These are phyloP conservation scores for Apodemia hepburni DNA, from an alignment of 2,888 invertebrate species.

Conservation along the genomic window DNA sequence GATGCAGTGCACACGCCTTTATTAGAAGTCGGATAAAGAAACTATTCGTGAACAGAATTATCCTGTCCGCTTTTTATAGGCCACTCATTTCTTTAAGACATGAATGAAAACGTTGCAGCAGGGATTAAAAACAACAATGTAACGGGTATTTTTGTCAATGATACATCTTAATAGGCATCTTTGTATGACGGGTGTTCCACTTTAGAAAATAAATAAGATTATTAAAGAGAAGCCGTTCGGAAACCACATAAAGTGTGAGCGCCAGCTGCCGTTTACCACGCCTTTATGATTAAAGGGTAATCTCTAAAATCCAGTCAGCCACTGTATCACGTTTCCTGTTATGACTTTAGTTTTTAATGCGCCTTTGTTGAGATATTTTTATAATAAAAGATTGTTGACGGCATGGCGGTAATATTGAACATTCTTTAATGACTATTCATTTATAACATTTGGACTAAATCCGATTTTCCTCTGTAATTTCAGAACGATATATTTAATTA, in stretches of 20 bases:
- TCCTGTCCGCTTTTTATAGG: neutral
- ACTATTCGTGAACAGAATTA: neutral
- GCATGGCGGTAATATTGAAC: conserved; percentile 24
- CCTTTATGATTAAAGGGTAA: conserved; percentile 71
- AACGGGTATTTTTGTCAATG: conserved; percentile 34
- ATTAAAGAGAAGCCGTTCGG: conserved; percentile 68
- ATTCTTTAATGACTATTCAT: neutral
- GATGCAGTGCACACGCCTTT: neutral
- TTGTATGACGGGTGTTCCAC: conserved; percentile 64
- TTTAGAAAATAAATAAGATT: conserved; percentile 73
- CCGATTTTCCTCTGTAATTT: neutral
- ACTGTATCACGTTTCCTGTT: conserved; percentile 77
- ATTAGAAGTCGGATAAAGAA: neutral
- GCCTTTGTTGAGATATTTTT: conserved; percentile 64
- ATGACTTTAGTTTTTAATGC: conserved; percentile 75
- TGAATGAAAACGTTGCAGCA: conserved; percentile 25
- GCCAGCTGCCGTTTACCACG: conserved; percentile 71
- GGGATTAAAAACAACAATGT: conserved; percentile 33
- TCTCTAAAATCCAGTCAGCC: conserved; percentile 54
- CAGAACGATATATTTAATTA: conserved; percentile 28
- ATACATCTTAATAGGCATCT: conserved; percentile 53
- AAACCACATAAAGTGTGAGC: conserved; percentile 73
- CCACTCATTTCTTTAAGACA: conserved; percentile 11
- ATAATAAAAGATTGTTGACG: conserved; percentile 63
- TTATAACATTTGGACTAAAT: neutral